Evolutionary conservation across 2,888 invertebrate species (phyloP).

Genomic region (Lottia gigantea): DNA sequence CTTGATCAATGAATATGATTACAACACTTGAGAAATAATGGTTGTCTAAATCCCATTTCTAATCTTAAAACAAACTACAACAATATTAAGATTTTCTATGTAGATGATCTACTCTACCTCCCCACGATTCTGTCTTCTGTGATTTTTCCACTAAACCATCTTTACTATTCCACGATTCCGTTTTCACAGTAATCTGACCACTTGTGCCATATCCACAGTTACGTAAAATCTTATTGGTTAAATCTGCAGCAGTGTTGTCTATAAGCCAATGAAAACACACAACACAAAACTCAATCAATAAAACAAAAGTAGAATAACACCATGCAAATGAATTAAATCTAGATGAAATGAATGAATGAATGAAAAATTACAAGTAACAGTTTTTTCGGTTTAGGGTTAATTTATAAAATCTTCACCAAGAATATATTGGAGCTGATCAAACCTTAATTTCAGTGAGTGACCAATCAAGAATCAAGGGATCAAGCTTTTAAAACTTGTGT

Average conservation of each 20-base stretch:
- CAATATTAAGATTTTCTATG: too few relatives aligned
- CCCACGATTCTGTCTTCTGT: constrained; percentile 61
- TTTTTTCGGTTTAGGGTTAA: too few relatives aligned
- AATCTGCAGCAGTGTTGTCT: constrained; percentile 49
- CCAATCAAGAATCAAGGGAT: too few relatives aligned
- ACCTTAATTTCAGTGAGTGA: too few relatives aligned
- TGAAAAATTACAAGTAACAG: neutral
- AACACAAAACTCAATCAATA: neutral
- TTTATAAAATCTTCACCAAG: too few relatives aligned
- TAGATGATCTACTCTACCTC: constrained; percentile 46
- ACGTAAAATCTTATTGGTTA: constrained; percentile 48
- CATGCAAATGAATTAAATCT: neutral
- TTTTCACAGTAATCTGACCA: constrained; percentile 57
- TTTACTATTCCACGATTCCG: constrained; percentile 60
- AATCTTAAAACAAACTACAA: too few relatives aligned
- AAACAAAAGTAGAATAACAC: constrained; percentile 10
- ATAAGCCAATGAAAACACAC: constrained; percentile 22
- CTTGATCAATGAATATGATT: too few relatives aligned
- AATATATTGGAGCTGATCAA: too few relatives aligned
- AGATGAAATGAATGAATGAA: neutral
- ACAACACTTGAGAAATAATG: too few relatives aligned
- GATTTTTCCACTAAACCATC: constrained; percentile 52
- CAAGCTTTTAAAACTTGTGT: too few relatives aligned
- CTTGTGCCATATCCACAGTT: constrained; percentile 44
- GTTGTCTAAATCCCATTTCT: too few relatives aligned